phyloP scores from a whole-genome alignment of 1,140 invertebrate genomes.

The Akabosia matsudoensis region DNA sequence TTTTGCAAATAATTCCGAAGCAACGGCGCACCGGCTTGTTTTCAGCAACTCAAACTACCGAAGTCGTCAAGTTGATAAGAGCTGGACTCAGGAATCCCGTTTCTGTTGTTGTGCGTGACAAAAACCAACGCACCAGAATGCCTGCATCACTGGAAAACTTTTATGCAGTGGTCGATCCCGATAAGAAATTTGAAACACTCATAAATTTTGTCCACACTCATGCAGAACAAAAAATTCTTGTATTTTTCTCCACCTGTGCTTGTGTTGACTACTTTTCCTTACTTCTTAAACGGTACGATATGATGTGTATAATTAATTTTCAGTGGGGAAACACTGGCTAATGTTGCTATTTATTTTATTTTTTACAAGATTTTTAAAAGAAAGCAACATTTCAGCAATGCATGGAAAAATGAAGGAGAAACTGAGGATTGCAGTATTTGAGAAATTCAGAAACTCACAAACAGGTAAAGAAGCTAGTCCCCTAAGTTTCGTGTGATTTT shows the following conservation, averaged over 20 bases:
- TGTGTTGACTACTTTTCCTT: slow-evolving; percentile 91
- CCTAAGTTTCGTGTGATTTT: background rate
- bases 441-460: slow-evolving; percentile 69
- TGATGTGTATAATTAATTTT: background rate
- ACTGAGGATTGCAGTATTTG: slow-evolving; percentile 74
- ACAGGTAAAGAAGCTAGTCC: slow-evolving; percentile 55
- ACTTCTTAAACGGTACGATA: slow-evolving; percentile 60
- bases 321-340: background rate
- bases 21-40: slow-evolving; percentile 93
- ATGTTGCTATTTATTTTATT: background rate
- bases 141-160: slow-evolving; percentile 80
- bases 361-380: slow-evolving; percentile 56
- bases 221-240: slow-evolving; percentile 72
- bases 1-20: slow-evolving; percentile 85
- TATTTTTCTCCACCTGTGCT: slow-evolving; percentile 95
- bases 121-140: slow-evolving; percentile 63
- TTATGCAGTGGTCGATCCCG: slow-evolving; percentile 73
- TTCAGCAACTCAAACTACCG: slow-evolving; percentile 96
- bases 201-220: slow-evolving; percentile 69
- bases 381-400: slow-evolving; percentile 67
- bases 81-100: slow-evolving; percentile 95
- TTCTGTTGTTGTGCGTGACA: slow-evolving; percentile 83
- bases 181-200: slow-evolving; percentile 71
- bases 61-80: slow-evolving; percentile 83
- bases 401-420: slow-evolving; percentile 95